Evolutionary conservation across 2,113 vertebrate genomes (phyloP), one percentile per base, ranked within the genome.

Genomic region (Pantherophis guttatus): DNA sequence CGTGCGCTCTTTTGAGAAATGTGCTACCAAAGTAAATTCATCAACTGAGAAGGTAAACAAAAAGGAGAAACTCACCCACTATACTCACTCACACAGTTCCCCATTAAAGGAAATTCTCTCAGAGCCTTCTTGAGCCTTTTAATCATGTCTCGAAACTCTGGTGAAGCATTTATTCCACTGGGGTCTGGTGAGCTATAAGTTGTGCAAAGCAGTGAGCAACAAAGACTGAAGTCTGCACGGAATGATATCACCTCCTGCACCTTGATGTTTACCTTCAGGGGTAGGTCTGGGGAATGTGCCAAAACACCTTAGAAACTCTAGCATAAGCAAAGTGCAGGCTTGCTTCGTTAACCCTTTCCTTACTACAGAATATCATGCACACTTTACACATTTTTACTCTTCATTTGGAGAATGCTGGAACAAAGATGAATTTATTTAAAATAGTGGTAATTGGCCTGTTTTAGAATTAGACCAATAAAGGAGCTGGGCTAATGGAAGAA

Each of bases 41-140:
- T 95, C 93, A 94, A 94, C 95, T 94, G 91, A 94, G 92, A 91
- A 96, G 96, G 93, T 94, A 91, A 70, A 94, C 90, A 19, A 88
- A 50, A 39, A 48, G 95, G 91, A 95, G 88, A 92, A 94, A 98
- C 98, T 99, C 98, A 99, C 99, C 99, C 97, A 95, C 98, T 98
- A 96, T 98, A 98, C 92, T 98, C 97, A 97, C 98, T 99, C 97
- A 99, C 97, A 97, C 99, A 99, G 98, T 97, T 99, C 95, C 99
- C 99, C 99, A 99, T 98, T 96, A 98, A 96, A 97, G 96, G 95
- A 96, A 96, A 96, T 94, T 96, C 96, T 97, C 96, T 97, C 95
- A 97, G 95, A 94, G 95, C 96, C 96, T 97, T 97, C 97, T 97
- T 97, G 93, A 97, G 95, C 96, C 96, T 97, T 95, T 95, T 96